Conservation (phyloP, 2,888 invertebrate genomes). For the Catonia carolina region DNA sequence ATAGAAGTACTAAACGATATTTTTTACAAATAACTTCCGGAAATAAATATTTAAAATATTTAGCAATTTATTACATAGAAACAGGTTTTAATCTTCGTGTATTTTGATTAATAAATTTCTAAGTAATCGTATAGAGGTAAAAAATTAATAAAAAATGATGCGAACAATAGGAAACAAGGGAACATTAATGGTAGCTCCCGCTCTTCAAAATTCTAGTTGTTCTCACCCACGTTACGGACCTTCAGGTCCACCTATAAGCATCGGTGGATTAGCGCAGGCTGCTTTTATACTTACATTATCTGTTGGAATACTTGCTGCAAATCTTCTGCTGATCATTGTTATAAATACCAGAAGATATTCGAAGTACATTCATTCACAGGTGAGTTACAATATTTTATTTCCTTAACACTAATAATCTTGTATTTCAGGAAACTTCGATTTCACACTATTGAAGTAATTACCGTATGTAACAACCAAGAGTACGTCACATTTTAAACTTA, state of each 20-base stretch:
- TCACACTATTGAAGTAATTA: too few species aligned
- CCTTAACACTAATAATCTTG: too few species aligned
- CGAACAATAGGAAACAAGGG: constrained; percentile 38
- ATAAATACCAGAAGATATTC: constrained; percentile 65
- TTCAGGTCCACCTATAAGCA: constrained; percentile 45
- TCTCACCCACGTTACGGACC: constrained; percentile 56
- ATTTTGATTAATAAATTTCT: too few species aligned
- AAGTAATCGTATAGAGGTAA: too few species aligned
- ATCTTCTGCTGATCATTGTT: constrained; percentile 71
- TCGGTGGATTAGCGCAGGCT: constrained; percentile 68
- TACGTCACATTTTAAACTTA: too few species aligned
- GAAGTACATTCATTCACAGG: constrained; percentile 83
- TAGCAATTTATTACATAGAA: too few species aligned
- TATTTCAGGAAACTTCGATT: too few species aligned
- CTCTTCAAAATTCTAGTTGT: constrained; percentile 76
- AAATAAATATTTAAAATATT: too few species aligned
- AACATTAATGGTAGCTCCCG: constrained; percentile 70
- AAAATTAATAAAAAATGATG: constrained; percentile 17
- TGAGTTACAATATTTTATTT: constrained; percentile 46
- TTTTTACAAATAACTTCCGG: too few species aligned
- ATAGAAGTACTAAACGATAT: too few species aligned
- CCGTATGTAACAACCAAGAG: too few species aligned
- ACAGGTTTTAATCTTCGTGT: too few species aligned
- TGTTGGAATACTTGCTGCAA: constrained; percentile 71
- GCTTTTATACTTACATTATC: constrained; percentile 68